Conservation (phyloP, 2,888 invertebrate genomes). For the Erannis defoliaria region DNA sequence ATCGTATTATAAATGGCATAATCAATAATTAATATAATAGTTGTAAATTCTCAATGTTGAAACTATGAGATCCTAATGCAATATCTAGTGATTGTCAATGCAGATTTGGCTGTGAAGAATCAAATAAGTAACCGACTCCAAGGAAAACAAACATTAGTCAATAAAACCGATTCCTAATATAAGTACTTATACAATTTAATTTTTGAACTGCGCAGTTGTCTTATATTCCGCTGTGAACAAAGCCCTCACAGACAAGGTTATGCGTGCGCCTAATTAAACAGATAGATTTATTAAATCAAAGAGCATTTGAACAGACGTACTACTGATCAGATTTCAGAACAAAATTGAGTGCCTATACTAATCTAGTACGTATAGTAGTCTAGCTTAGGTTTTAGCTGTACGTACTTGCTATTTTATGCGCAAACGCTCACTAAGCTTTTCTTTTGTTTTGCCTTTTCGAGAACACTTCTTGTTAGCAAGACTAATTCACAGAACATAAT, state of each 20-base stretch:
- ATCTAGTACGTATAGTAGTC: neutral
- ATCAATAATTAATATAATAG: neutral
- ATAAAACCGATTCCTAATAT: conserved; percentile 41
- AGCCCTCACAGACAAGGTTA: conserved; percentile 57
- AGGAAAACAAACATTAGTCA: conserved; percentile 9
- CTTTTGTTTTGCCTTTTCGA: no score
- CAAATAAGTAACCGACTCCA: neutral
- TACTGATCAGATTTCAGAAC: conserved; percentile 42
- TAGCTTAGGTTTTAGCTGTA: neutral
- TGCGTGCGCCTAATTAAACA: conserved; percentile 54
- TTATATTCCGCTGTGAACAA: conserved; percentile 52
- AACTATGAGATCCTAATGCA: no score
- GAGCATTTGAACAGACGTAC: conserved; percentile 36
- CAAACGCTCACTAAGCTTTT: no score
- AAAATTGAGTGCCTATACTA: no score
- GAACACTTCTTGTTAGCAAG: no score
- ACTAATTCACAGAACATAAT: no score
- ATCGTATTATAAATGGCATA: no score
- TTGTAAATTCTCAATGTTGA: no score
- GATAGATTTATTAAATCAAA: conserved; percentile 46
- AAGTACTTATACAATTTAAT: conserved; percentile 48
- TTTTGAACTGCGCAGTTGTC: conserved; percentile 65
- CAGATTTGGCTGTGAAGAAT: neutral
- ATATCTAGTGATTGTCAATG: no score
- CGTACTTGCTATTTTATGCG: no score